Conservation (phyloP, 2,113 vertebrate genomes). For the Prochilodus magdalenae region DNA sequence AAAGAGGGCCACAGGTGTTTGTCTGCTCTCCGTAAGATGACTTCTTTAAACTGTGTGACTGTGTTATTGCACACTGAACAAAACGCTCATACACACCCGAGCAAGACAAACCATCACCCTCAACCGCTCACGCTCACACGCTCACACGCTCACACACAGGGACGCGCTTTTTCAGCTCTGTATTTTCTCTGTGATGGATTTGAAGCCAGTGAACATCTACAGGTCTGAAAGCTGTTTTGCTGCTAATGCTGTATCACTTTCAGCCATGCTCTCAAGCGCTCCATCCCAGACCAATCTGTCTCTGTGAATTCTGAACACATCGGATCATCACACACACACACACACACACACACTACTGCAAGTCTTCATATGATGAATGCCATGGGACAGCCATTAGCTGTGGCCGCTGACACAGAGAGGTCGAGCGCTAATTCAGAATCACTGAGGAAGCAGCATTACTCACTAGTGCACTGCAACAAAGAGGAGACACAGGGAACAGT, state of each 20-base stretch:
- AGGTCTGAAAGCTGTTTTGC: constrained; percentile 25
- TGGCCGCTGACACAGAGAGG: constrained; percentile 32
- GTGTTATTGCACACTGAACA: constrained; percentile 26
- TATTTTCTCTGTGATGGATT: constrained; percentile 32
- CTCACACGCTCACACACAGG: constrained; percentile 40
- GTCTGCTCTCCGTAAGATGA: constrained; percentile 4
- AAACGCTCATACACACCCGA: constrained; percentile 11
- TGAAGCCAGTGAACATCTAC: constrained; percentile 19
- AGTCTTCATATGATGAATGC: constrained; percentile 45
- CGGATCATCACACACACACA: constrained; percentile 33
- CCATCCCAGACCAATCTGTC: constrained; percentile 44
- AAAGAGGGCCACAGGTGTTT: constrained; percentile 36
- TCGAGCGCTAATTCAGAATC: constrained; percentile 30
- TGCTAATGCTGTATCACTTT: constrained; percentile 43
- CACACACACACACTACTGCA: constrained; percentile 18
- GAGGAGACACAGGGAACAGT: not conserved
- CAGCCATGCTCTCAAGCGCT: constrained; percentile 30
- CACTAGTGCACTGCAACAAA: constrained; percentile 18
- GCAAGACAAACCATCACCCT: not conserved
- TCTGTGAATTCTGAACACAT: constrained; percentile 36
- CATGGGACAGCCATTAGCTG: constrained; percentile 49
- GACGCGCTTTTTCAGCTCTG: not conserved
- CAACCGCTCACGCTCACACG: constrained; percentile 40
- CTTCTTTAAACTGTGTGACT: constrained; percentile 32
- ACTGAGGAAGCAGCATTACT: constrained; percentile 36